These are phyloP conservation scores for Melanotaenia maccullochi DNA, from an alignment of 2,797 vertebrate genomes.

Conservation along the genomic window DNA sequence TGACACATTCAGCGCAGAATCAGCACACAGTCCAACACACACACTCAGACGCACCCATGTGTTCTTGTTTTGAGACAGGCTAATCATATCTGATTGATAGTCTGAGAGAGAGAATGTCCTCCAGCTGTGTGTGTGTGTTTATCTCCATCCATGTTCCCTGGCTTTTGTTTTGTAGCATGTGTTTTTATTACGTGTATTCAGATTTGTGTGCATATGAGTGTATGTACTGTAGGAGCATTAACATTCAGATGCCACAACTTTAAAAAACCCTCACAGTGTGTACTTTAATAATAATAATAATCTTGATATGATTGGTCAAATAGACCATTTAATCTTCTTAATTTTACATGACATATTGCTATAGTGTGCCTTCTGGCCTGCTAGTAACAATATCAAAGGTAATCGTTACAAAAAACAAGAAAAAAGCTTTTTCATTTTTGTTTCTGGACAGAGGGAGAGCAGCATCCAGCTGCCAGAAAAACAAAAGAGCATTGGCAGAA, in stretches of 20 bases:
- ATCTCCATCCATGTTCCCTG: constrained; percentile 14
- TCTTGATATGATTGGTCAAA: constrained; percentile 11
- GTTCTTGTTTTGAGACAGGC: constrained; percentile 31
- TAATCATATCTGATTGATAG: constrained; percentile 67
- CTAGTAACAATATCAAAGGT: not conserved
- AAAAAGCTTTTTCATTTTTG: constrained; percentile 13
- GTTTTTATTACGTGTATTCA: constrained; percentile 15
- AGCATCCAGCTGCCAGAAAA: constrained; percentile 38
- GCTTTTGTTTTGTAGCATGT: constrained; percentile 16
- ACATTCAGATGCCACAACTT: constrained; percentile 35
- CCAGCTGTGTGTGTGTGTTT: constrained; percentile 27
- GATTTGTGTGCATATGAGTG: constrained; percentile 12
- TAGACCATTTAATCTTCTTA: not conserved
- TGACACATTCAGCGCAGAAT: constrained; percentile 64
- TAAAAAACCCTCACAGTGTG: constrained; percentile 39
- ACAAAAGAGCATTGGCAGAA: constrained; percentile 56
- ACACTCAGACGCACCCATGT: constrained; percentile 22
- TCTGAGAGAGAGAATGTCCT: constrained; percentile 50
- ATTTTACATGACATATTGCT: not conserved
- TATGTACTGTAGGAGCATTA: constrained; percentile 5
- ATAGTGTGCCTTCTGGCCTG: not conserved
- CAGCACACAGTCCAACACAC: constrained; percentile 26
- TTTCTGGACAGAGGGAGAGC: constrained; percentile 24
- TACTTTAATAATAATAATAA: constrained; percentile 24
- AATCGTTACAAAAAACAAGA: constrained; percentile 1